Evolutionary conservation across 2,888 invertebrate species (phyloP).

Genomic region (Amiota communis): DNA sequence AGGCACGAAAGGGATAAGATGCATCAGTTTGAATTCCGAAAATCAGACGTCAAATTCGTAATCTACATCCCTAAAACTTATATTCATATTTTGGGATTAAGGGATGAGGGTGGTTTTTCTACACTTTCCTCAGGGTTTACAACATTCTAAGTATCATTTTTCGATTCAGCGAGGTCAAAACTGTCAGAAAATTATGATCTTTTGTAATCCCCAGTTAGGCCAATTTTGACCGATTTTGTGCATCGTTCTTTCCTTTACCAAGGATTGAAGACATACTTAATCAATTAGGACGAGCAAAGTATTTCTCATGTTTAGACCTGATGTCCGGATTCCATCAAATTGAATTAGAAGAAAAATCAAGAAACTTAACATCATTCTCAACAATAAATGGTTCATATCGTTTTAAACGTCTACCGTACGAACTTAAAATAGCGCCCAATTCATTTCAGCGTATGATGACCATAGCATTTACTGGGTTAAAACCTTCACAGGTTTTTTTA

Average conservation of each 20-base stretch:
- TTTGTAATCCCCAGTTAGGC: too few species aligned
- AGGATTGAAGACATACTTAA: not conserved
- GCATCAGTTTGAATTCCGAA: too few species aligned
- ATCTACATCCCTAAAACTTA: too few species aligned
- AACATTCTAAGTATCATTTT: too few species aligned
- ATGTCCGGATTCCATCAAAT: slow-evolving; percentile 35
- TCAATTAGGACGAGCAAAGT: slow-evolving; percentile 10
- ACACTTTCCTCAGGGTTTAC: too few species aligned
- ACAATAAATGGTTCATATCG: slow-evolving; percentile 21
- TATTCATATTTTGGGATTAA: too few species aligned
- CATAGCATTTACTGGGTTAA: not conserved
- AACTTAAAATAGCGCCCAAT: slow-evolving; percentile 25
- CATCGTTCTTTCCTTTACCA: slow-evolving; percentile 2
- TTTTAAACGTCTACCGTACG: slow-evolving; percentile 25
- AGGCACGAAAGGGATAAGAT: too few species aligned
- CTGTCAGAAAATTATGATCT: too few species aligned
- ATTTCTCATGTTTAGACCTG: slow-evolving; percentile 29
- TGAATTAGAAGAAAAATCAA: slow-evolving; percentile 23
- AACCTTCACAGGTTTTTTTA: not conserved
- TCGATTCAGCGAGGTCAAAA: too few species aligned
- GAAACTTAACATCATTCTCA: slow-evolving; percentile 19
- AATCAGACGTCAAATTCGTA: too few species aligned
- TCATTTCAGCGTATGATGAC: slow-evolving; percentile 7
- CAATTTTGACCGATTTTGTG: too few species aligned
- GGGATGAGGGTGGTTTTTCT: too few species aligned